Base-by-base conservation (phyloP, 2,888 invertebrate species). In the Lobophora halterata region DNA sequence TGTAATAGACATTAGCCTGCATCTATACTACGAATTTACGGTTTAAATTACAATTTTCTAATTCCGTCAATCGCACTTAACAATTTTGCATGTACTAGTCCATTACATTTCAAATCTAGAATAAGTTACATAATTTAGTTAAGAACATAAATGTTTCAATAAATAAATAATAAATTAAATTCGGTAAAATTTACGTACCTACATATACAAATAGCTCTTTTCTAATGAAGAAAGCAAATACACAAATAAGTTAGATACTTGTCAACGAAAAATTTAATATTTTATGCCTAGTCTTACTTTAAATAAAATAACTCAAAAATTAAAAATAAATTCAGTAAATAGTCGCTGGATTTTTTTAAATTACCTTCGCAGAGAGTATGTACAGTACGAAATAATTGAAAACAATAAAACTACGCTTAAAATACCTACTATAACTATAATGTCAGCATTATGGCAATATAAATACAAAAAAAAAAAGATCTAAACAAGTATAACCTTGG, bases 361-460 rank as follows among this genome's bases (percentile, higher is more conserved):
- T 17, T 6, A 17, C 2, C 17, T 2, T 17, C 17, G 17, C 2
- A 17, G 17, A 17, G 17, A n/a, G n/a, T 14, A 14, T 3, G 5
- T 3, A 23, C 8, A 23, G 3, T 23, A 24, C 6, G 11, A 11
- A 28, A 2, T 16, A 31, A 12, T 17, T 16, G 21, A 31, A 31
- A 28, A 26, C 7, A 16, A 19, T 29, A 14, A 6, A 28, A 9
- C 34, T 23, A 35, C 14, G 12, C 16, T 18, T 21, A 28, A 32
- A 16, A 19, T 11, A 27, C 21, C 24, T 29, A 8, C 11, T 5
- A 19, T 10, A 26, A 27, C 3, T 42, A 16, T 26, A 37, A 44
- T 46, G 29, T 39, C 26, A 38, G 41, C 28, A 29, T 26, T 30
- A 43, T 39, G 46, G 39, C 43, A 39, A 39, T 39, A 20, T 14